Evolutionary conservation across 1,140 invertebrate species (phyloP).

Genomic region (Nomia melanderi): DNA sequence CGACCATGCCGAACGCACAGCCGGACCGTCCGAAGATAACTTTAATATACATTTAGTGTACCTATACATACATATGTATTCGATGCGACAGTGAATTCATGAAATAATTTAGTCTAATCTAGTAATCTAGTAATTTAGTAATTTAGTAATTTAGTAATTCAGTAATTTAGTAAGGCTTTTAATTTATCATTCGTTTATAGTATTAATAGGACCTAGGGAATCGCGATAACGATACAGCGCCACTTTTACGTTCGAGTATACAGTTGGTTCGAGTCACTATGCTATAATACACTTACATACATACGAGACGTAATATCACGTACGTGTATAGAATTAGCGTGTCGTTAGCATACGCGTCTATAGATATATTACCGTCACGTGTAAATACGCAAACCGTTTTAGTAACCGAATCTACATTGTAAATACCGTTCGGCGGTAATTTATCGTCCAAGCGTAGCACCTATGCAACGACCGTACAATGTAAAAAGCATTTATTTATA

Average conservation of each 20-base stretch:
- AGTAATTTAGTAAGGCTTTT: neutral
- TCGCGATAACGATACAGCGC: no score
- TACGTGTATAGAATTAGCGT: neutral
- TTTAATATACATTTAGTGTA: no score
- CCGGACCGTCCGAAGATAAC: no score
- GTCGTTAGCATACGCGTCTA: neutral
- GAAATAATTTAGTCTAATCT: no score
- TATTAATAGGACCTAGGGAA: neutral
- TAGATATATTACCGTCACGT: constrained; percentile 14
- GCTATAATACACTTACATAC: neutral
- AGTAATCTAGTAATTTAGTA: no score
- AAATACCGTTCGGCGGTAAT: constrained; percentile 40
- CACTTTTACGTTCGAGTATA: neutral
- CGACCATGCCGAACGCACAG: neutral
- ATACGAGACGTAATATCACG: neutral
- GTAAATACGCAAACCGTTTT: constrained; percentile 11
- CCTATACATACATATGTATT: no score
- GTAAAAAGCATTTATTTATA: constrained; percentile 50
- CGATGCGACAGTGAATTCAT: no score
- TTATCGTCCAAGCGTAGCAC: constrained; percentile 22
- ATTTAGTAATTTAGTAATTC: no score
- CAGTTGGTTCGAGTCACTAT: constrained; percentile 8
- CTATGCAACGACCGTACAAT: constrained; percentile 9
- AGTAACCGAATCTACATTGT: constrained; percentile 33
- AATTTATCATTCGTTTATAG: constrained; percentile 19